These are phyloP conservation scores for Parnassius orleans DNA, from an alignment of 2,888 invertebrate genomes.

Conservation along the genomic window DNA sequence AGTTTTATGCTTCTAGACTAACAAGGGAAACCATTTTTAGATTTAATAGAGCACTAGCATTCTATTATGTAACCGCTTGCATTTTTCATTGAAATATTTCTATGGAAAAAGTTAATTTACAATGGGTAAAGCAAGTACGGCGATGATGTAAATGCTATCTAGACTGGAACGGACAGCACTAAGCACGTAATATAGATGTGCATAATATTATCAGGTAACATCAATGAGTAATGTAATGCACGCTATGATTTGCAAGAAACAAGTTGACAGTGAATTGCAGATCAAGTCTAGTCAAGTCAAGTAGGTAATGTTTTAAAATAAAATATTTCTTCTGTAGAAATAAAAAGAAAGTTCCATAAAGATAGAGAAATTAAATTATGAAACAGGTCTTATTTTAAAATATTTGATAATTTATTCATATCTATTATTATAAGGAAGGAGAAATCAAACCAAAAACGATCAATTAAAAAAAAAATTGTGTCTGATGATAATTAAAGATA, in stretches of 20 bases:
- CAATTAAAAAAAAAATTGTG: no score
- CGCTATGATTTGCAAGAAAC: not conserved
- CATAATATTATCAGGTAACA: not conserved
- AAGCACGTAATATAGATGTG: slow-evolving; percentile 1
- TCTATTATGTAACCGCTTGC: slow-evolving; percentile 10
- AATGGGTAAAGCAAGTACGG: slow-evolving; percentile 5
- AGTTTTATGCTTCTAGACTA: slow-evolving; percentile 1
- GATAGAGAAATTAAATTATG: no score
- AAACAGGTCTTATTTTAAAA: no score
- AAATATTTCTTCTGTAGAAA: no score
- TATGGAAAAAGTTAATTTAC: slow-evolving; percentile 12
- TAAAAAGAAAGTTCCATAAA: no score
- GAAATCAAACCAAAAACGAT: no score
- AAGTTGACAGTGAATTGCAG: not conserved
- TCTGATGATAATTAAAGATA: no score
- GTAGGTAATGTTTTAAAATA: no score
- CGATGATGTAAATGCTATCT: slow-evolving; percentile 15
- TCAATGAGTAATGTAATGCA: not conserved
- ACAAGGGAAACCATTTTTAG: slow-evolving; percentile 1
- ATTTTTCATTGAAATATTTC: slow-evolving; percentile 17
- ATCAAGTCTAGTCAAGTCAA: no score
- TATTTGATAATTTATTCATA: no score
- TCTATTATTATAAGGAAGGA: no score
- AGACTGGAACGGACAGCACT: slow-evolving; percentile 15
- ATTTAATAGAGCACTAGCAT: not conserved